Percentiles rank a stretch among this genome's conserved stretches.
phyloP scores from a whole-genome alignment of 92 coral and sea anemone genomes.

The Metridium senile region DNA sequence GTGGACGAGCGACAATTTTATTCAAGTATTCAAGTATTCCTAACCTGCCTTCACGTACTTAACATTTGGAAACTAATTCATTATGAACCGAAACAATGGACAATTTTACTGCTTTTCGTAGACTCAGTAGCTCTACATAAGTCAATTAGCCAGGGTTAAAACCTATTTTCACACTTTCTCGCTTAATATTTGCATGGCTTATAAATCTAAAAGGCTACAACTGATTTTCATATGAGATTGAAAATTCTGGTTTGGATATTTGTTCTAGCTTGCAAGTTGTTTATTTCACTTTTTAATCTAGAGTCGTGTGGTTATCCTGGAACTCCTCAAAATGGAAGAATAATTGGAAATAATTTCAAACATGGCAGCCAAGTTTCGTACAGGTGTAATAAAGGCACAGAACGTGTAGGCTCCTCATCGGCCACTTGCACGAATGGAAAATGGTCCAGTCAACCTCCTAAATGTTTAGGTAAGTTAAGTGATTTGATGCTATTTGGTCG shows the following conservation, averaged over 20 bases:
- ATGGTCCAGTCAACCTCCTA: slow-evolving; percentile 29
- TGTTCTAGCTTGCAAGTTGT: background rate
- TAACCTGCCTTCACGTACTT: too few relatives aligned
- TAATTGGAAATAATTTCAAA: slow-evolving; percentile 20
- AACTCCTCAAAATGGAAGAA: slow-evolving; percentile 22
- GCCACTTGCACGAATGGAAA: slow-evolving; percentile 36
- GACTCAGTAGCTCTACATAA: too few relatives aligned
- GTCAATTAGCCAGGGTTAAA: too few relatives aligned
- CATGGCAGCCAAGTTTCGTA: slow-evolving; percentile 34
- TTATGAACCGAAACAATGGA: too few relatives aligned
- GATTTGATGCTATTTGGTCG: background rate
- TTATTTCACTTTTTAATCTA: background rate
- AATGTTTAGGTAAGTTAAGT: slow-evolving; percentile 17
- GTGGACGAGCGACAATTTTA: too few relatives aligned
- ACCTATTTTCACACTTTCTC: too few relatives aligned
- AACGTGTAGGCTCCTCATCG: slow-evolving; percentile 21
- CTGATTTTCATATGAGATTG: too few relatives aligned
- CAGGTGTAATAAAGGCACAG: slow-evolving; percentile 34
- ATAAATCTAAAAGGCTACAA: too few relatives aligned
- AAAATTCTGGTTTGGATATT: background rate
- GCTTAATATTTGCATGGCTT: too few relatives aligned
- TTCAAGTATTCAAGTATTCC: too few relatives aligned
- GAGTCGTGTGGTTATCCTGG: slow-evolving; percentile 46
- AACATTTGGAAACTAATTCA: too few relatives aligned
- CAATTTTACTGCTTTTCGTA: too few relatives aligned